Base-by-base conservation (phyloP, 2,888 invertebrate species). In the Aphrophora alni region DNA sequence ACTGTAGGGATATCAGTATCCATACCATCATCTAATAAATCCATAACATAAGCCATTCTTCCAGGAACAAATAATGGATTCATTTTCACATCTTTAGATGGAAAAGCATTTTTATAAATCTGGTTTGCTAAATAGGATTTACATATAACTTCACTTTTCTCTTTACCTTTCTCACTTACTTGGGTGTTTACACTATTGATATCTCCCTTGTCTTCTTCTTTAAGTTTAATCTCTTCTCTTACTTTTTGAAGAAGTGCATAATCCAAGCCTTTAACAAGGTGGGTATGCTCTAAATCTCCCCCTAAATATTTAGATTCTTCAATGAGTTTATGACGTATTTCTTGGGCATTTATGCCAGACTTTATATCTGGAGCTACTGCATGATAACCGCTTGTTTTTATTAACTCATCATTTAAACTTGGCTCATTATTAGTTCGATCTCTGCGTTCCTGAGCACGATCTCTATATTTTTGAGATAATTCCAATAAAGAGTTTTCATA, bases 211-310 rank as follows among this genome's bases (percentile, higher is more conserved):
- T 96, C 95, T 78, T 92, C 91, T 87, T 98, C 98, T 81, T 94
- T 94, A 44, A 89, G 89, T 80, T 90, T 89, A 83, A 98, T 97
- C 89, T 99, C 99, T 83, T 97, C 97, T 74, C 98, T 82, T 3
- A 86, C 97, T 91, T 99, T 96, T 86, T 97, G 97, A 80, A 98
- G 88, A 77, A 98, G 89, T 0, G 97, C 97, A 88, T 96, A 98
- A 91, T 98, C 98, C 74, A 93, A 89, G 85, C 97, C 99, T 90
- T 99, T 99, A 85, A 99, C 99, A 91, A 99, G 97, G 90, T 99
- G 99, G 87, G 99, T 99, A 87, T 99, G 99, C 87, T 99, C 98
- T 96, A 99, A 98, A 89, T 99, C 99, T 92, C 99, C 99, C 88
- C 99, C 99, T 90, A 99, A 96, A 89, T 98, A 99, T 89, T 99